Percentiles rank a stretch among this genome's conserved stretches.
Evolutionary conservation across 2,113 vertebrate species (phyloP).

Genomic region (Prolemur simus): DNA sequence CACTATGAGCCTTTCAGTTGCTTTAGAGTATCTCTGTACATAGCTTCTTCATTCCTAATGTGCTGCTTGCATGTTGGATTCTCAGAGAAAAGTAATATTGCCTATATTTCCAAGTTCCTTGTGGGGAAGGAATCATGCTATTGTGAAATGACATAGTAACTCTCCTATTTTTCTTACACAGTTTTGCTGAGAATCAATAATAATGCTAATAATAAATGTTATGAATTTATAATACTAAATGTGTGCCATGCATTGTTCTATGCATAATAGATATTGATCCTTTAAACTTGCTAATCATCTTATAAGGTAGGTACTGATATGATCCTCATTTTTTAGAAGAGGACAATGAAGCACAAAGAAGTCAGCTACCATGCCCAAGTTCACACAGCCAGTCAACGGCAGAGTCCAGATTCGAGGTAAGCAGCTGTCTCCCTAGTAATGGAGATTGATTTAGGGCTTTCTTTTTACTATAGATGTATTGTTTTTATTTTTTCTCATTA

Average conservation of each 20-base stretch:
- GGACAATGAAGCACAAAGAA: not conserved
- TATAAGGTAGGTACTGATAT: not conserved
- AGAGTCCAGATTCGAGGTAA: not conserved
- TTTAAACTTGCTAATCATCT: not conserved
- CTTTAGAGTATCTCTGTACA: not conserved
- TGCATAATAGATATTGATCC: not conserved
- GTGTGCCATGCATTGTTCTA: not conserved
- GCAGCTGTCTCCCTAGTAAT: not conserved
- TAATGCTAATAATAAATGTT: not conserved
- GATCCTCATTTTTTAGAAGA: not conserved
- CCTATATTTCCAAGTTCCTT: not conserved
- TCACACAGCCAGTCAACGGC: not conserved
- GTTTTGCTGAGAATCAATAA: not conserved
- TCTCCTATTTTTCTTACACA: not conserved
- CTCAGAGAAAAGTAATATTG: not conserved
- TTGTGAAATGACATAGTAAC: not conserved
- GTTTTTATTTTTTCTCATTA: not conserved
- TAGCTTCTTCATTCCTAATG: not conserved
- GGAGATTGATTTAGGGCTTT: not conserved
- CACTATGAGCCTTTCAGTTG: not conserved
- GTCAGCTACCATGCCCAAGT: not conserved
- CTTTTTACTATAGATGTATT: not conserved
- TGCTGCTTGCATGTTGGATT: not conserved
- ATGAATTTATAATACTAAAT: not conserved
- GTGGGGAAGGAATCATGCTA: not conserved